Evolutionary conservation across 2,113 vertebrate genomes (phyloP).

Genomic region (Hucho hucho): DNA sequence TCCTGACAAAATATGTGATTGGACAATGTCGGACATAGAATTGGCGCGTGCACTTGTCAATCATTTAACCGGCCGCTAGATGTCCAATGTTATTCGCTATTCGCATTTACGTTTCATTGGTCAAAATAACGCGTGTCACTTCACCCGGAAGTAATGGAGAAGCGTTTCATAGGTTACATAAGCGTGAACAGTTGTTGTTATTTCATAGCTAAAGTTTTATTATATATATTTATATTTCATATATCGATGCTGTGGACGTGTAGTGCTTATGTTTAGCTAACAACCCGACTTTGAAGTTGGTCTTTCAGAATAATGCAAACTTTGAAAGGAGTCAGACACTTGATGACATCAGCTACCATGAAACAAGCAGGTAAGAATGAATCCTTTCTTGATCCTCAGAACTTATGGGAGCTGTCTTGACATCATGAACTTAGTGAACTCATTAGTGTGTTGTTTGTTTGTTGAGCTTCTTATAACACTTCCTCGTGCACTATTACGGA

Average conservation of each 20-base stretch:
- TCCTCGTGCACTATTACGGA: not conserved
- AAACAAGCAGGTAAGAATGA: slow-evolving; percentile 61
- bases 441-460: not conserved
- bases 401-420: not conserved
- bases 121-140: not conserved
- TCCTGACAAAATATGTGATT: not conserved
- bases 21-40: not conserved
- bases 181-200: not conserved
- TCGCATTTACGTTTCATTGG: not conserved
- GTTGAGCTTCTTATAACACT: not conserved
- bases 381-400: not conserved
- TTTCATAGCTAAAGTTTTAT: not conserved
- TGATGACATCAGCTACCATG: slow-evolving; percentile 40
- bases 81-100: not conserved
- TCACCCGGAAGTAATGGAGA: not conserved
- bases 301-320: slow-evolving; percentile 53
- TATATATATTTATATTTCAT: no score
- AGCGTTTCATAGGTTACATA: not conserved
- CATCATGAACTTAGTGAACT: not conserved
- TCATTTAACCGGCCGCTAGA: not conserved
- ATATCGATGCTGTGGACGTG: not conserved
- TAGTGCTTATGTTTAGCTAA: not conserved
- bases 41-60: not conserved
- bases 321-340: slow-evolving; percentile 57
- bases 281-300: not conserved